Evolutionary conservation across 2,888 invertebrate species (phyloP), one percentile per base, ranked within the genome.

Genomic region (Pandemis corylana): DNA sequence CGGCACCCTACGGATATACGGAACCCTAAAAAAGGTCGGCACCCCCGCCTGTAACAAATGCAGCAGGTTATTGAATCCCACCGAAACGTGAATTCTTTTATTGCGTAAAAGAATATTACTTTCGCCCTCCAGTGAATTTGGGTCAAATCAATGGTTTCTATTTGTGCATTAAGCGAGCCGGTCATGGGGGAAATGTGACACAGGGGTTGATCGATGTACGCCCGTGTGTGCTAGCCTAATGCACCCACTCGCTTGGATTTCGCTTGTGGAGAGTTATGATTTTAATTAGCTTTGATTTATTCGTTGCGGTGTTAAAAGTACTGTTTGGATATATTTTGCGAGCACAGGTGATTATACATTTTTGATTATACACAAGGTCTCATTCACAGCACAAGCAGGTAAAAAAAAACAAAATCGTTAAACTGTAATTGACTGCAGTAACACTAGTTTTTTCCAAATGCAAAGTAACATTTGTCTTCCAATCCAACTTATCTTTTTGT

Each of bases 91-190:
- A 69, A 61, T 74, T 65, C 49, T 41, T 66, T 53, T 61, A 66
- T 66, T 65, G 69, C 51, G 51, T 28, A 64, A 44, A 62, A 61
- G 49, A 59, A 62, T 73, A 59, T 73, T 64, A 59, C 20, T 69
- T 46, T 65, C 49, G 49, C 56, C 41, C 68, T 64, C 20, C 13
- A 49, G 69, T 51, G 73, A 70, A 74, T 70, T 65, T 70, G 49
- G 74, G 65, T 65, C 65, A 70, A 61, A 69, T 65, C 69, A 74
- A 70, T 61, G 65, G 51, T 61, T 70, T 59, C 73, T 69, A 73
- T 68, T 69, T 65, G 64, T 69, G 68, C 73, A 73, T 69, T 73
- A 68, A 73, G 68, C 56, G 64, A 64, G 63, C 62, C 72, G 56
- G 73, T 69, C 73, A 59, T 65, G 64, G 59, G 63, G 63, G 56